Percentiles rank a stretch among this genome's conserved stretches.
Conservation (phyloP, 2,113 vertebrate species). For the Cavia porcellus region DNA sequence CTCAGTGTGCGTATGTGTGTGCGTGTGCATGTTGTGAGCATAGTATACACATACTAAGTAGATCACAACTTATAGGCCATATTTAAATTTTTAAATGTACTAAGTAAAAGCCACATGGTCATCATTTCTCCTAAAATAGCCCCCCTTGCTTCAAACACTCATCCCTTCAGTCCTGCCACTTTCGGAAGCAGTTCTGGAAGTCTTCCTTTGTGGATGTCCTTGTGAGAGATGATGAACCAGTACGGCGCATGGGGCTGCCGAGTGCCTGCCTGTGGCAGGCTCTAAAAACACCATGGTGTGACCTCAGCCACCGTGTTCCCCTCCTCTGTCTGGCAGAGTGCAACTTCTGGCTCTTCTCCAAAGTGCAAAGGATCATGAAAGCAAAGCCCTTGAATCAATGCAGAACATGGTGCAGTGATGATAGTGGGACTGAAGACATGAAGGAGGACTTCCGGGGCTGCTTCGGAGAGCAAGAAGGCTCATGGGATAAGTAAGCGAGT, state of each 20-base stretch:
- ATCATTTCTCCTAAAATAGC: neutral
- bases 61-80: neutral
- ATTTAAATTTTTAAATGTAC: neutral
- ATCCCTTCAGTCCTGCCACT: neutral
- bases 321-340: no score
- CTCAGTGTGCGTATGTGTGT: neutral
- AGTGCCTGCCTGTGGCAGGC: fast-evolving
- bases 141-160: neutral
- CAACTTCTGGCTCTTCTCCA: neutral
- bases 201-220: neutral
- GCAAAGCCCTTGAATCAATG: neutral
- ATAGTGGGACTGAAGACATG: neutral
- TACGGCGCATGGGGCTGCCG: neutral
- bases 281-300: neutral
- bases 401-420: neutral
- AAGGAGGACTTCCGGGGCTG: neutral
- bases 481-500: no score
- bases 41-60: neutral
- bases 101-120: neutral
- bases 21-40: fast-evolving
- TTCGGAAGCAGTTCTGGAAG: neutral
- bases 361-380: neutral
- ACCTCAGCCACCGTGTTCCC: no score
- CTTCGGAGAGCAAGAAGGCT: neutral
- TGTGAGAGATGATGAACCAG: neutral